Conservation (phyloP, 1,140 invertebrate genomes). For the Caenorhabditis tropicalis region DNA sequence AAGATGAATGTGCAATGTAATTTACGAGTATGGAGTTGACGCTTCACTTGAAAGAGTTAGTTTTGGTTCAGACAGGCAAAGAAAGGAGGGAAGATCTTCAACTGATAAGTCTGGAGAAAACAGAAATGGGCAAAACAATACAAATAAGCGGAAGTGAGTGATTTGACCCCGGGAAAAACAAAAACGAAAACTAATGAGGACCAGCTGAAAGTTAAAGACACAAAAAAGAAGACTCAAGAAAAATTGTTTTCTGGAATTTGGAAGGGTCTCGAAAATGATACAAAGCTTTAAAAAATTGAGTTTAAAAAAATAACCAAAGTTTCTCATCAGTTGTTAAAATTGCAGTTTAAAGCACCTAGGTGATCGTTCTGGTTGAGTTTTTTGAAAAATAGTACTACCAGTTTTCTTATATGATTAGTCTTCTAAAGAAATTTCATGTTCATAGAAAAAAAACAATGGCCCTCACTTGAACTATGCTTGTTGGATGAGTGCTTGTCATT, state of each 20-base stretch:
- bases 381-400: too few relatives aligned
- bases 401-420: too few relatives aligned
- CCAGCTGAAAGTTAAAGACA: not conserved
- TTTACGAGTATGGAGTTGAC: slow-evolving; percentile 30
- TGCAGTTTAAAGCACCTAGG: too few relatives aligned
- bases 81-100: not conserved
- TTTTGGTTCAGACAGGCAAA: slow-evolving; percentile 3
- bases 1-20: slow-evolving; percentile 24
- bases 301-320: too few relatives aligned
- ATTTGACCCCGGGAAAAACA: slow-evolving; percentile 16
- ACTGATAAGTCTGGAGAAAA: not conserved
- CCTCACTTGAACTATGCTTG: too few relatives aligned
- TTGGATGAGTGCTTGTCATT: too few relatives aligned
- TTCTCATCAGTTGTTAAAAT: too few relatives aligned
- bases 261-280: not conserved
- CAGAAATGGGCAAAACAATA: not conserved
- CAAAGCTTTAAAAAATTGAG: too few relatives aligned
- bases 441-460: too few relatives aligned
- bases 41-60: not conserved
- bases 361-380: too few relatives aligned
- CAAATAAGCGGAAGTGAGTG: slow-evolving; percentile 26
- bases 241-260: not conserved
- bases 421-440: too few relatives aligned
- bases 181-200: slow-evolving; percentile 20
- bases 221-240: not conserved